phyloP scores from a whole-genome alignment of 2,113 vertebrate genomes.

The Rynchops niger region DNA sequence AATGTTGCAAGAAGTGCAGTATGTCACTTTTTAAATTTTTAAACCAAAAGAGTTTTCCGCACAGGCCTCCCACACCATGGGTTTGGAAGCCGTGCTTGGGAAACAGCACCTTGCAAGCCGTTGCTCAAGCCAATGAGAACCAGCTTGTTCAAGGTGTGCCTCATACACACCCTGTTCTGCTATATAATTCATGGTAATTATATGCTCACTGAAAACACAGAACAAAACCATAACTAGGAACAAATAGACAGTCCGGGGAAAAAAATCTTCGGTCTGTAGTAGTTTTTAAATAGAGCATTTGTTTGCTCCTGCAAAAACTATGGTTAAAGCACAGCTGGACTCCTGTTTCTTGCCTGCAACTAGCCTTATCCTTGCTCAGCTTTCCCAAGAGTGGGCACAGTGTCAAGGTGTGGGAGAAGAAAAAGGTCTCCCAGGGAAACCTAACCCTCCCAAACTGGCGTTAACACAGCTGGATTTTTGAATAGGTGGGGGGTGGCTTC shows the following conservation, averaged over 20 bases:
- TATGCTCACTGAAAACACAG: constrained; percentile 26
- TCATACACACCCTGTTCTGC: constrained; percentile 68
- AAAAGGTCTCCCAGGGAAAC: neutral
- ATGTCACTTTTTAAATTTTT: neutral
- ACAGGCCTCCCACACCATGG: neutral
- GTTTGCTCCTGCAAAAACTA: neutral
- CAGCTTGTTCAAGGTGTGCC: constrained; percentile 68
- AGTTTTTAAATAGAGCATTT: neutral
- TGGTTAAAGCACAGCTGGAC: neutral
- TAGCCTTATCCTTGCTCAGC: neutral
- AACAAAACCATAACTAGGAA: constrained; percentile 57
- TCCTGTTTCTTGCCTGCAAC: neutral
- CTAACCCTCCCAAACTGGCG: neutral
- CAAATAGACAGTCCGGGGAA: constrained; percentile 1
- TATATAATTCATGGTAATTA: constrained; percentile 70
- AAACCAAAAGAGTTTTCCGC: neutral
- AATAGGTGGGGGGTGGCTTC: neutral
- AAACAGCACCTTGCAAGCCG: constrained; percentile 20
- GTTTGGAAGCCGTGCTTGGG: constrained; percentile 31
- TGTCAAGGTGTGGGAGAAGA: neutral
- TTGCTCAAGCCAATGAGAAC: constrained; percentile 69
- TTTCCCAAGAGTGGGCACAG: neutral
- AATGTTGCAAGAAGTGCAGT: neutral
- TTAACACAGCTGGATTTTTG: neutral
- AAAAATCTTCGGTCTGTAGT: neutral